These are phyloP conservation scores for Chaetodon auriga DNA, from an alignment of 2,113 vertebrate species.

Conservation along the genomic window DNA sequence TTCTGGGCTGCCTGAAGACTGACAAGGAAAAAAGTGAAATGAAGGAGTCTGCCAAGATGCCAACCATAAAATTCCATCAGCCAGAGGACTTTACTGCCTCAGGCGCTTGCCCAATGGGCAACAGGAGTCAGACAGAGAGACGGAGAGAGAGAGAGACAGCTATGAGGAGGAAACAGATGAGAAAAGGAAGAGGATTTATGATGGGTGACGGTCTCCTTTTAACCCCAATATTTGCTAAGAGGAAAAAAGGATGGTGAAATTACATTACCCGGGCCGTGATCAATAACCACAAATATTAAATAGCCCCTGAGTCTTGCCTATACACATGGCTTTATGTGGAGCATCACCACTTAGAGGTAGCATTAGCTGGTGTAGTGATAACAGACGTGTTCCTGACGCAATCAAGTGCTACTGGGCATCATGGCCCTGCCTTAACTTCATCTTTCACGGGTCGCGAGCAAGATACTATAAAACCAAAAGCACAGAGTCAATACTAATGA, in stretches of 20 bases:
- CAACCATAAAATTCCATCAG: slow-evolving; percentile 80
- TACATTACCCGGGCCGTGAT: slow-evolving; percentile 71
- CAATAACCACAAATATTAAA: slow-evolving; percentile 82
- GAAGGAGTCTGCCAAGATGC: slow-evolving; percentile 74
- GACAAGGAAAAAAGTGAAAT: slow-evolving; percentile 79
- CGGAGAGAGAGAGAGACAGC: slow-evolving; percentile 11
- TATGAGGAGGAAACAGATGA: slow-evolving; percentile 67
- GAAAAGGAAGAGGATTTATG: slow-evolving; percentile 71
- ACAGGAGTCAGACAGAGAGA: slow-evolving; percentile 16
- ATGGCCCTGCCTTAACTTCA: slow-evolving; percentile 49
- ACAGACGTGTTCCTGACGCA: slow-evolving; percentile 54
- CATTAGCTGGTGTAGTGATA: slow-evolving; percentile 36
- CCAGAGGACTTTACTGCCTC: slow-evolving; percentile 76
- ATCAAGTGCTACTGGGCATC: slow-evolving; percentile 62
- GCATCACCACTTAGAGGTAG: slow-evolving; percentile 44
- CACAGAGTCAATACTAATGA: slow-evolving; percentile 75
- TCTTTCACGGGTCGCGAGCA: slow-evolving; percentile 63
- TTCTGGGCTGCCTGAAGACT: slow-evolving; percentile 63
- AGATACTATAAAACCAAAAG: slow-evolving; percentile 62
- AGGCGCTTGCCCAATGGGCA: slow-evolving; percentile 70
- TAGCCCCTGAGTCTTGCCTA: slow-evolving; percentile 41
- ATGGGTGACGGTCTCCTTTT: slow-evolving; percentile 67
- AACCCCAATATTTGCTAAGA: slow-evolving; percentile 80
- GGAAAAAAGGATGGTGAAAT: slow-evolving; percentile 72
- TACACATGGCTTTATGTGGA: slow-evolving; percentile 42